These are phyloP conservation scores for Phalacrocorax brasilianus DNA, from an alignment of 2,113 vertebrate species.

Conservation along the genomic window DNA sequence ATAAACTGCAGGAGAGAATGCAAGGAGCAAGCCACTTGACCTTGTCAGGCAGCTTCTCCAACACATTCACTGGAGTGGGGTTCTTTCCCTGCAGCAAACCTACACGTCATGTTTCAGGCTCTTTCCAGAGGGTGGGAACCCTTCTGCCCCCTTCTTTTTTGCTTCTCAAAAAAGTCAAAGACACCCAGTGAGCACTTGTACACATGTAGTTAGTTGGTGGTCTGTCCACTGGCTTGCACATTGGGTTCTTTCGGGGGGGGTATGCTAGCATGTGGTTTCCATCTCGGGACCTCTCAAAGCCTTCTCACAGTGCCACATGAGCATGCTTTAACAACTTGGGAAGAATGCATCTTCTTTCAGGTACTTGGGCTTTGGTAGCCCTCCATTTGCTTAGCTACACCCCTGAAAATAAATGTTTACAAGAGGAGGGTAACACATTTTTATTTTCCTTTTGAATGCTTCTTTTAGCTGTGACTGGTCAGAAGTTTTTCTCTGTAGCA, in stretches of 20 bases:
- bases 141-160: neutral
- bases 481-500: neutral
- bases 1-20: neutral
- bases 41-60: constrained; percentile 7
- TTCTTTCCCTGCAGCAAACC: neutral
- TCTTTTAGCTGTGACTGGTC: neutral
- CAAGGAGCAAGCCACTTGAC: neutral
- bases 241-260: constrained; percentile 22
- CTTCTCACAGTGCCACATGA: neutral
- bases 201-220: constrained; percentile 46
- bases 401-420: neutral
- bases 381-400: neutral
- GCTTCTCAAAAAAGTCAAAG: neutral
- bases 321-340: neutral
- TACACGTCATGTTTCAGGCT: neutral
- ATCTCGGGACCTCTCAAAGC: constrained; percentile 30
- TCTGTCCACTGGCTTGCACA: neutral
- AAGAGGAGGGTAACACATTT: neutral
- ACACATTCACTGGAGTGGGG: neutral
- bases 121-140: constrained; percentile 30
- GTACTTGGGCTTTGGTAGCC: neutral
- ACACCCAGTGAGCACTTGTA: neutral
- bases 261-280: constrained; percentile 45
- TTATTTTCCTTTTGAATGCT: neutral
- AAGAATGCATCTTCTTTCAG: neutral